Evolutionary conservation across 2,888 invertebrate genomes (phyloP), one percentile per base, ranked within the genome.

Genomic region (Heliconius ismenius): DNA sequence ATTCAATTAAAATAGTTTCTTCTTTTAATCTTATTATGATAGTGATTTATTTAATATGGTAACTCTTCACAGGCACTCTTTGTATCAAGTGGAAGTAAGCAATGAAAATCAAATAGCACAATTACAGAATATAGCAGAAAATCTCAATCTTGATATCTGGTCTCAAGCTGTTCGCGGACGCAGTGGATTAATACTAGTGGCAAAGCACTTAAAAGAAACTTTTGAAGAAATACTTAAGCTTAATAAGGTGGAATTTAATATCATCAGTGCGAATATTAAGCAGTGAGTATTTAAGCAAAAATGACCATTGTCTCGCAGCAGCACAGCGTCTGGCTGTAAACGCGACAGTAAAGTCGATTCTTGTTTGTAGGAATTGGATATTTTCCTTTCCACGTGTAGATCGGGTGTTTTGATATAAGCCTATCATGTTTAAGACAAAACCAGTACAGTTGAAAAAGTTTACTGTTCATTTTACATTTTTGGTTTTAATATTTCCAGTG

Each of bases 211-310:
- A 70, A 87, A 83, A 28, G 32, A 73, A 3, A 73, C 79, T 21
- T 89, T 91, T 78, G 83, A 90, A 83, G 83, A 85, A 74, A 84
- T 83, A 74, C 83, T 91, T 0, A 80, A 76, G 13, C 81, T 74
- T 3, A 83, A 85, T 43, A 87, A 86, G 6, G 81, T 89, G 73
- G 82, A 84, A 62, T 89, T 83, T 77, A 82, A 82, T 78, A 68
- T 90, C n/a, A 83, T 86, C 74, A 81, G 86, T 21, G 86, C 88
- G 15, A 89, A 92, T 82, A 84, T 92, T 43, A 90, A 89, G 75
- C 87, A 88, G 92, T 92, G 83, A 89, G 89, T 86, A n/a, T 58
- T 26, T 54, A 54, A 54, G 3, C 21, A 21, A 54, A 54, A 54
- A 54, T n/a, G 21, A 21, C 1, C 15, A 21, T 21, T 3, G 9